phyloP scores from a whole-genome alignment of 1,140 invertebrate genomes.

The Calliphora vicina region DNA sequence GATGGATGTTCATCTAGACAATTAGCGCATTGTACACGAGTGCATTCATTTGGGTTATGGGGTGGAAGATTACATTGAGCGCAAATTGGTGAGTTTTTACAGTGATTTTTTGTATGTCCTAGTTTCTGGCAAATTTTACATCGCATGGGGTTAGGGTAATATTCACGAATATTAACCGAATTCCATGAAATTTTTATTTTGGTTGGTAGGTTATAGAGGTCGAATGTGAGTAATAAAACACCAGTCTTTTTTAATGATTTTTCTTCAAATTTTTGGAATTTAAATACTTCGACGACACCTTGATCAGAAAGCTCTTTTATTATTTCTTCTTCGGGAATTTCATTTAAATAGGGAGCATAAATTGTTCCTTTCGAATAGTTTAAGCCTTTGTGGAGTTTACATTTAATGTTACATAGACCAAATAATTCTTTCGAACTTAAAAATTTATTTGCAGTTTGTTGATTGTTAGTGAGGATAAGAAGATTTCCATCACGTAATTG shows the following conservation, averaged over 20 bases:
- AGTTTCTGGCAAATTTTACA: slow-evolving; percentile 2
- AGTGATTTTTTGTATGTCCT: slow-evolving; percentile 1
- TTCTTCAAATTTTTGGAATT: slow-evolving; percentile 14
- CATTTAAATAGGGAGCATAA: slow-evolving; percentile 33
- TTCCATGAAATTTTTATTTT: background rate
- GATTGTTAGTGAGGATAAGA: background rate
- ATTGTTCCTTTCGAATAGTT: slow-evolving; percentile 16
- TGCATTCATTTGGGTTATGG: background rate
- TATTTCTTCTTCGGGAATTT: slow-evolving; percentile 27
- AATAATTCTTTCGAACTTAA: background rate
- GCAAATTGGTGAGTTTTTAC: background rate
- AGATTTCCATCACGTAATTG: background rate
- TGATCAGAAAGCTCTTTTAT: background rate
- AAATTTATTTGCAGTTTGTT: slow-evolving; percentile 24
- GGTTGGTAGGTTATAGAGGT: background rate
- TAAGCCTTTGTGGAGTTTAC: slow-evolving; percentile 11
- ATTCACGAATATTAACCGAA: background rate
- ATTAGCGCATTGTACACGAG: background rate
- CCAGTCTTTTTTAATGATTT: background rate
- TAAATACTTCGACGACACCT: background rate
- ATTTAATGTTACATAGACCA: background rate
- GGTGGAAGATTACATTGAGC: background rate
- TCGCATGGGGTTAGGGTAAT: slow-evolving; percentile 11
- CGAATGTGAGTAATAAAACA: slow-evolving; percentile 1
- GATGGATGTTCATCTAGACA: background rate